Evolutionary conservation across 2,888 invertebrate genomes (phyloP).

Genomic region (Synanthedon andrenaeformis): DNA sequence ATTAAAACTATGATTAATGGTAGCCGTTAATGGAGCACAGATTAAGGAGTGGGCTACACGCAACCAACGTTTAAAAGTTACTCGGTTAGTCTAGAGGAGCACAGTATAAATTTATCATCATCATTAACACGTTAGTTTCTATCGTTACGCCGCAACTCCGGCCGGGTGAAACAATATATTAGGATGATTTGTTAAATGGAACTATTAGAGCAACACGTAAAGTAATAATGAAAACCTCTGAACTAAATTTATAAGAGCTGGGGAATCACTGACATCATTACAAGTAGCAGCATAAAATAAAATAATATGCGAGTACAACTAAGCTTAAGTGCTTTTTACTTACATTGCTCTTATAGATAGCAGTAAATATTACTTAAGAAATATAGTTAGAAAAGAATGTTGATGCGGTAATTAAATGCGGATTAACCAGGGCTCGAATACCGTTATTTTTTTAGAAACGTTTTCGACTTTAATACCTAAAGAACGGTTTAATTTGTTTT

Average conservation of each 20-base stretch:
- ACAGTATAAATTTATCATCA: constrained; percentile 60
- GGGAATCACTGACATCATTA: background rate
- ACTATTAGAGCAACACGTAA: constrained; percentile 8
- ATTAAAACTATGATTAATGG: constrained; percentile 70
- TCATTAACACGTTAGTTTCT: constrained; percentile 39
- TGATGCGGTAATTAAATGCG: too few relatives aligned
- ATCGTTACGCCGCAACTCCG: constrained; percentile 16
- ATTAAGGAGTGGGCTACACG: constrained; percentile 61
- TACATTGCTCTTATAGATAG: too few relatives aligned
- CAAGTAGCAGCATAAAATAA: too few relatives aligned
- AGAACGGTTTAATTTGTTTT: too few relatives aligned
- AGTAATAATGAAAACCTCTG: background rate
- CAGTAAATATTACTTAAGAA: too few relatives aligned
- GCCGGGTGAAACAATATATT: constrained; percentile 18
- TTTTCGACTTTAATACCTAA: too few relatives aligned
- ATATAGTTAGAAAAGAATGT: too few relatives aligned
- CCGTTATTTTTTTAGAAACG: too few relatives aligned
- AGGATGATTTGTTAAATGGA: constrained; percentile 28
- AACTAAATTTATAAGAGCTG: background rate
- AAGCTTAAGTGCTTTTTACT: too few relatives aligned
- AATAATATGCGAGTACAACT: too few relatives aligned
- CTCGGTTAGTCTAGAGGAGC: constrained; percentile 44
- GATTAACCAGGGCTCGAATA: too few relatives aligned
- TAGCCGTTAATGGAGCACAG: constrained; percentile 58
- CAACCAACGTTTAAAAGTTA: constrained; percentile 49